Evolutionary conservation across 2,888 invertebrate species (phyloP), one percentile per base, ranked within the genome.

Genomic region (Drosophila neotestacea): DNA sequence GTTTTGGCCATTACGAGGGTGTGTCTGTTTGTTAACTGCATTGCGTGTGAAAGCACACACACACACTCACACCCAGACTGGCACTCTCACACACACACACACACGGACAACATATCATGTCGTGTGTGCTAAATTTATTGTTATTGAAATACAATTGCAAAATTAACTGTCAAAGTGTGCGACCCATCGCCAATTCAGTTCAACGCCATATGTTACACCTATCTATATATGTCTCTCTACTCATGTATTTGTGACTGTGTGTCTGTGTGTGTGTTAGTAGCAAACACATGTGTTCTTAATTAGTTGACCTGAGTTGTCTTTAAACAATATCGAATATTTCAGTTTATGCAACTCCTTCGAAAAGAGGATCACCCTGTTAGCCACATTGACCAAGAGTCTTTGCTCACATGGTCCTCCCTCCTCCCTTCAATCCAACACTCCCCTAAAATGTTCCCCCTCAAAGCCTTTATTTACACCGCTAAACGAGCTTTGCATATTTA

Each of bases 111-210:
- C 82, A 88, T 84, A 85, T 91, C 83, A 85, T 88, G 90, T 85
- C 81, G 74, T 70, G 76, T 78, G 79, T 77, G 78, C 65, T 72
- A 11, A 89, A 91, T 91, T 91, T 91, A 91, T 91, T 85, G 91
- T 84, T 90, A 91, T 91, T 90, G 91, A 90, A 91, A 90, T 91
- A 91, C 91, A 91, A 91, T 91, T 91, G 90, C 90, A 88, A 91
- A 91, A 91, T 91, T 91, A 91, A 91, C 91, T 91, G 90, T 90
- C 91, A 90, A 88, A 90, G 89, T 88, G 83, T 85, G 85, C 84
- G 84, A 87, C 70, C 82, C 70, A 78, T 70, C 73, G 87, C 71
- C 82, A 79, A 83, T 83, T 75, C 62, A 81, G 55, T 81, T 59
- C 70, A 64, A 48, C 59, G 82, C 85, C 85, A 84, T 85, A 85